A percentile compares a stretch with the other conserved stretches of the same genome.
phyloP scores from a whole-genome alignment of 2,113 vertebrate species.

The Gambusia holbrooki region DNA sequence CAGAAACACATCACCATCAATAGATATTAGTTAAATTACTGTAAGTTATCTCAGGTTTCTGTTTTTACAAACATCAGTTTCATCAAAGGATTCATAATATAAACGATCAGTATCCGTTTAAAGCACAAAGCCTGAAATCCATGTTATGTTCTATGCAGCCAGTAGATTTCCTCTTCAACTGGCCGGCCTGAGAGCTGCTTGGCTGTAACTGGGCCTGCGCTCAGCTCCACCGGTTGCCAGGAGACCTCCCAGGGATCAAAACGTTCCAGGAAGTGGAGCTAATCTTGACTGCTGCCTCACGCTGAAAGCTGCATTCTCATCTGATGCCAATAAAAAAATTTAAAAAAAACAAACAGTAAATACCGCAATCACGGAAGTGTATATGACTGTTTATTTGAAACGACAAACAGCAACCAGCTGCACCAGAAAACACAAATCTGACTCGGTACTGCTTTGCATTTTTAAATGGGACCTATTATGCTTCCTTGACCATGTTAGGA shows the following conservation, averaged over 20 bases:
- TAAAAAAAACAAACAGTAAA: not conserved
- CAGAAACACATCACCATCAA: too few species aligned
- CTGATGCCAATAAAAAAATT: not conserved
- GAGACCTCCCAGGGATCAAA: slow-evolving; percentile 3
- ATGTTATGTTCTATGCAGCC: not conserved
- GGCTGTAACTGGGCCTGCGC: not conserved
- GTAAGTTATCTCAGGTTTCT: too few species aligned
- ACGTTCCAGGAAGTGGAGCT: not conserved
- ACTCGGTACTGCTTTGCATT: not conserved
- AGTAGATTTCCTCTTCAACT: not conserved
- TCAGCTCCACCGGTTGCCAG: not conserved
- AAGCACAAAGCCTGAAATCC: not conserved
- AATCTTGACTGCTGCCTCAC: not conserved
- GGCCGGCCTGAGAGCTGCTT: not conserved
- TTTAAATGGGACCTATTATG: too few species aligned
- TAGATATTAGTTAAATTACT: too few species aligned
- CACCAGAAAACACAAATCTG: slow-evolving; percentile 1
- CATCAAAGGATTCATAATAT: too few species aligned
- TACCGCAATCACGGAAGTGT: not conserved
- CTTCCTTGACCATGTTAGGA: too few species aligned
- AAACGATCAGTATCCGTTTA: not conserved
- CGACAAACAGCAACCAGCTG: not conserved
- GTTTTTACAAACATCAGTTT: too few species aligned
- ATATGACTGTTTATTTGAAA: not conserved
- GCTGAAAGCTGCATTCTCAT: not conserved